A percentile compares a stretch with the other conserved stretches of the same genome.
These are phyloP conservation scores for Eutolmus rufibarbis DNA, from an alignment of 2,888 invertebrate genomes.

Conservation along the genomic window DNA sequence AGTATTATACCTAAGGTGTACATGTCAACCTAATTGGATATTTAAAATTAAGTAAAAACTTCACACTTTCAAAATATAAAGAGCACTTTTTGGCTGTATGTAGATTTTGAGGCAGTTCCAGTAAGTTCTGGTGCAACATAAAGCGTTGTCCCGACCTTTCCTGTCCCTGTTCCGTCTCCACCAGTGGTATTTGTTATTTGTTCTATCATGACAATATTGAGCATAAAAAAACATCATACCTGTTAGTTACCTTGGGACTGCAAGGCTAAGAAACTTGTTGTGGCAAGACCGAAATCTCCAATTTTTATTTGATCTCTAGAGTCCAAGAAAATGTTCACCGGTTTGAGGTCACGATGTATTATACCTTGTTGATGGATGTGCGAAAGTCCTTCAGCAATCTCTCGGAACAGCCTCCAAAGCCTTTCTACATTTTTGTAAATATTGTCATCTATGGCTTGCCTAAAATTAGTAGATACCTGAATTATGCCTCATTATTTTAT, in stretches of 20 bases:
- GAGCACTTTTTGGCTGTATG: slow-evolving; percentile 83
- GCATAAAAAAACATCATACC: background rate
- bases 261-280: slow-evolving; percentile 68
- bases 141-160: slow-evolving; percentile 90
- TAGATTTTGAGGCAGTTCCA: slow-evolving; percentile 72
- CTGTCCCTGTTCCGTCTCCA: slow-evolving; percentile 67
- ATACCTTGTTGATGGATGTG: slow-evolving; percentile 63
- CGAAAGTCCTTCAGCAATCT: slow-evolving; percentile 87
- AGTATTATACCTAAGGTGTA: slow-evolving; percentile 90
- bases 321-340: slow-evolving; percentile 57
- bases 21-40: slow-evolving; percentile 66
- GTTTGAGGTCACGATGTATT: slow-evolving; percentile 41
- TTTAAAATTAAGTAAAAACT: slow-evolving; percentile 46
- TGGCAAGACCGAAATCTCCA: slow-evolving; percentile 97
- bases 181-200: background rate
- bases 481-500: background rate
- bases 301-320: slow-evolving; percentile 95
- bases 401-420: slow-evolving; percentile 91
- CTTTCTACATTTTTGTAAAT: slow-evolving; percentile 78
- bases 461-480: slow-evolving; percentile 50
- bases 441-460: slow-evolving; percentile 86
- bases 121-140: slow-evolving; percentile 95
- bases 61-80: background rate
- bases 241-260: slow-evolving; percentile 54
- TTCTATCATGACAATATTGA: background rate